Base-by-base conservation (phyloP, 2,888 invertebrate species). In the Lepidocyrtinus sp. region DNA sequence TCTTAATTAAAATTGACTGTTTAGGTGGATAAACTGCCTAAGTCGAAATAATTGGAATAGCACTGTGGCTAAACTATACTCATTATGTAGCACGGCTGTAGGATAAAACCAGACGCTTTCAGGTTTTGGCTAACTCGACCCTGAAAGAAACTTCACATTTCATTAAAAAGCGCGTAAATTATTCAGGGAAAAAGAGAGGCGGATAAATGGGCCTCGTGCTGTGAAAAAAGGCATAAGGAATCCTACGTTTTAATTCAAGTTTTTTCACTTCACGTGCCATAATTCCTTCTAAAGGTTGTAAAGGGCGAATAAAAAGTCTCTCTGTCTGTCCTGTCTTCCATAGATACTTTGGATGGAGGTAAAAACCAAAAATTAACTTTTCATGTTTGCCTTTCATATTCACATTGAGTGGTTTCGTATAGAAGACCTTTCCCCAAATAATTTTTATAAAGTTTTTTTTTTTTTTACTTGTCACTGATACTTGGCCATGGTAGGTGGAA, bases 221-320 rank as follows among this genome's bases (percentile, higher is more conserved):
- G 59, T 3, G 59, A 59, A 59, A 21, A 22, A 59, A 59, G 2
- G 59, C 9, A 59, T 9, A 59, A 59, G 59, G 59, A 59, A 59
- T 59, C 59, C 59, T 21, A 46, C 59, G 59, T 59, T 74, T 69
- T 75, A 61, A 46, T 75, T 46, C 65, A 64, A 46, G 63, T 75
- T 69, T 64, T 19, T 59, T 76, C 55, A 71, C 71, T 71, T 77
- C 55, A 77, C 64, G 77, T 64, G 72, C 65, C 61, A 77, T 26
- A 72, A 77, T 77, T 77, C 77, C 71, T 77, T 77, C 77, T 72
- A 77, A 72, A 77, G 77, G 77, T 72, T 67, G 55, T 36, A 50
- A 74, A 7, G 19, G 7, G 17, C 17, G 9, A 25, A 55, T 59
- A 59, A n/a, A n/a, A n/a, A n/a, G 19, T 59, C 36, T 36, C 12